phyloP scores from a whole-genome alignment of 2,113 vertebrate genomes.

The Phainopepla nitens region DNA sequence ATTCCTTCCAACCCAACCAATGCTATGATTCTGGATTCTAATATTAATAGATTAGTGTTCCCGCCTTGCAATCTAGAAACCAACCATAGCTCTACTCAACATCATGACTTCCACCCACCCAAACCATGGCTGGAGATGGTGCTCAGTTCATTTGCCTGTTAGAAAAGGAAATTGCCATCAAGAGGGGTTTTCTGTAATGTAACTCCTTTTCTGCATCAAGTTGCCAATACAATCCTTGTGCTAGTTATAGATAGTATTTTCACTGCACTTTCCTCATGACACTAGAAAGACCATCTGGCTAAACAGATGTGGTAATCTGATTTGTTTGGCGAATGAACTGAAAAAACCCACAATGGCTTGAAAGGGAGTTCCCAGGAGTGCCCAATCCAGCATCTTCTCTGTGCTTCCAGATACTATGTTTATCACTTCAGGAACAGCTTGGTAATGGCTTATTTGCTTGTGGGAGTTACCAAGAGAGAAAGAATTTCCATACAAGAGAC shows the following conservation, averaged over 20 bases:
- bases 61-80: background rate
- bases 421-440: background rate
- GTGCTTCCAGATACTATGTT: background rate
- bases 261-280: background rate
- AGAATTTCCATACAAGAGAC: background rate
- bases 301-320: constrained; percentile 14
- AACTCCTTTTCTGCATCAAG: background rate
- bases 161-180: background rate
- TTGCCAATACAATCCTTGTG: background rate
- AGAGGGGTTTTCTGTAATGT: background rate
- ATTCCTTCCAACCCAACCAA: background rate
- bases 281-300: constrained; percentile 7
- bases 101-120: background rate
- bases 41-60: background rate
- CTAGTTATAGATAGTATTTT: background rate
- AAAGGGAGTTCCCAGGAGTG: background rate
- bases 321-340: constrained; percentile 22
- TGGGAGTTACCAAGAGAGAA: background rate
- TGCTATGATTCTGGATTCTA: background rate
- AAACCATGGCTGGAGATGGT: background rate
- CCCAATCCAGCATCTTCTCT: background rate
- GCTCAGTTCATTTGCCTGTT: background rate
- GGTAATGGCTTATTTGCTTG: background rate
- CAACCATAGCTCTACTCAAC: background rate
- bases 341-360: background rate